These are phyloP conservation scores for Lomographa bimaculata DNA, from an alignment of 2,888 invertebrate species.

Conservation along the genomic window DNA sequence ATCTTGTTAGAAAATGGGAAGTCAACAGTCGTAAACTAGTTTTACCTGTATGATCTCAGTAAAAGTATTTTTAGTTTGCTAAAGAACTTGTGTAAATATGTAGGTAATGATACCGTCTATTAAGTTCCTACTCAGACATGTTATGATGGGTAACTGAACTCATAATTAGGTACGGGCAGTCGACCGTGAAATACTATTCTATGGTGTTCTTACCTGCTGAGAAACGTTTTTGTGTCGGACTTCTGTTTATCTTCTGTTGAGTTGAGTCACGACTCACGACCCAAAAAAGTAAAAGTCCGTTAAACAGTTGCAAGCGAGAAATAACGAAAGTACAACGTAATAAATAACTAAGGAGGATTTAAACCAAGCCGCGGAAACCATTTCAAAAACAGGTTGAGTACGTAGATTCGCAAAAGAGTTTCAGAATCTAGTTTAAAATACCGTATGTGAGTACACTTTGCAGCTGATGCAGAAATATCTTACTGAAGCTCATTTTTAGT, in stretches of 20 bases:
- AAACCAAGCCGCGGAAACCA: conserved; percentile 33
- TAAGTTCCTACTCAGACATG: conserved; percentile 4
- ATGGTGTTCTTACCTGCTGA: conserved; percentile 11
- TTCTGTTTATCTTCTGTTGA: conserved; percentile 42
- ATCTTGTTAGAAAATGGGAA: conserved; percentile 82
- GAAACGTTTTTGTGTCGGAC: conserved; percentile 12
- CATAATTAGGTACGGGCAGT: conserved; percentile 18
- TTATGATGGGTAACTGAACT: conserved; percentile 18
- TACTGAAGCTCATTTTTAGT: too few relatives aligned
- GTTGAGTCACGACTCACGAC: too few relatives aligned
- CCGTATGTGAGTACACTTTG: too few relatives aligned
- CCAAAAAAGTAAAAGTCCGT: conserved; percentile 63
- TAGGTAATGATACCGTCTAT: conserved; percentile 10
- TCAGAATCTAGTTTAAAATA: too few relatives aligned
- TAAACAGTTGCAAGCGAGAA: conserved; percentile 40
- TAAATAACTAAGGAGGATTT: conserved; percentile 33
- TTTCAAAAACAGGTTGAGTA: too few relatives aligned
- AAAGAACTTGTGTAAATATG: conserved; percentile 28
- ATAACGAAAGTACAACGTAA: conserved; percentile 45
- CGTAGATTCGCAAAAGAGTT: conserved; percentile 19
- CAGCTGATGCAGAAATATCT: too few relatives aligned
- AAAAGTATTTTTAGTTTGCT: conserved; percentile 55
- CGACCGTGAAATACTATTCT: conserved; percentile 22
- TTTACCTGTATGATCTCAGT: conserved; percentile 50
- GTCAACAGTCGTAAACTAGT: conserved; percentile 66